Evolutionary conservation across 2,797 vertebrate genomes (phyloP).

Genomic region (Gambelia wislizenii): DNA sequence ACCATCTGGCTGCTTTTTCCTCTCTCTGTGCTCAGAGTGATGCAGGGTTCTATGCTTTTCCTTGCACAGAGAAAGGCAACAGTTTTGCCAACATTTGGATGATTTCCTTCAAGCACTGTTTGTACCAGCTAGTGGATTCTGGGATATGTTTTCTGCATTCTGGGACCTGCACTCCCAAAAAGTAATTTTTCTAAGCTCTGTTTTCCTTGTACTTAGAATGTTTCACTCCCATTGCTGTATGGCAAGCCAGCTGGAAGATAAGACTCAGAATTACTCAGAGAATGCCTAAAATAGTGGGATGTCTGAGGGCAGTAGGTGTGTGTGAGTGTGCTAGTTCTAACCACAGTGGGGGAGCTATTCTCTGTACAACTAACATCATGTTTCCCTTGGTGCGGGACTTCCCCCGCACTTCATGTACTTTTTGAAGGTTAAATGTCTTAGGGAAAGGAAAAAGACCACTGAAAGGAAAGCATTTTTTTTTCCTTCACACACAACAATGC

Average conservation of each 20-base stretch:
- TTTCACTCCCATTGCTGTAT: background rate
- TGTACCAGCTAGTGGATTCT: too few species aligned
- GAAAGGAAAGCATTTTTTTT: slow-evolving; percentile 28
- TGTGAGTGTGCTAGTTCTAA: background rate
- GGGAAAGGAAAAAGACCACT: slow-evolving; percentile 29
- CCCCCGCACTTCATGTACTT: background rate
- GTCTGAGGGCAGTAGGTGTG: background rate
- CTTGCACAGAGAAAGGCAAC: too few species aligned
- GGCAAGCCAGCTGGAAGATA: background rate
- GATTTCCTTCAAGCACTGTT: too few species aligned
- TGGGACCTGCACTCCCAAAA: background rate
- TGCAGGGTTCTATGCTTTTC: too few species aligned
- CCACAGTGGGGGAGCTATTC: background rate
- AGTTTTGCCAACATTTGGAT: too few species aligned
- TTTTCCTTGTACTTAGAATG: background rate
- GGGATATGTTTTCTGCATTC: background rate
- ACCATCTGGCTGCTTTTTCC: too few species aligned
- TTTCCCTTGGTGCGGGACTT: slow-evolving; percentile 10
- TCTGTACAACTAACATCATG: background rate
- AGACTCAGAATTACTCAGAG: background rate
- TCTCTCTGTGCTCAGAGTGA: too few species aligned
- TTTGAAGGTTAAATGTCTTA: slow-evolving; percentile 19
- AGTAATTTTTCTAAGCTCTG: background rate
- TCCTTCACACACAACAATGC: background rate
- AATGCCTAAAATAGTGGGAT: background rate